These are phyloP conservation scores for Amitus sp. DNA, from an alignment of 2,888 invertebrate species.

Conservation along the genomic window DNA sequence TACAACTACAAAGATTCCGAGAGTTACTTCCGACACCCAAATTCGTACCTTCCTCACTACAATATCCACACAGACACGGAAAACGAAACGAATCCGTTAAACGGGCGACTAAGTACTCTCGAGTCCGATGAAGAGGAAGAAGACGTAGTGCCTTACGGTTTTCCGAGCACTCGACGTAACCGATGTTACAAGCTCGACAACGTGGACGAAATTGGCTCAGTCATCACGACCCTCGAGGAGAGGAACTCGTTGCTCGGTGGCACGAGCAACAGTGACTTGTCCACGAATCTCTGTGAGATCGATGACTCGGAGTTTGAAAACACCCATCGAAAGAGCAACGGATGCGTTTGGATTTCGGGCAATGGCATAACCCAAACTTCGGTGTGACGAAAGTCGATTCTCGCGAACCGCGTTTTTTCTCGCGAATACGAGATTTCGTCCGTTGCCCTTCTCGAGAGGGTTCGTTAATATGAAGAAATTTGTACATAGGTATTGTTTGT, in stretches of 20 bases:
- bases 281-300: conserved; percentile 90
- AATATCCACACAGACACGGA: conserved; percentile 76
- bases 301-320: conserved; percentile 86
- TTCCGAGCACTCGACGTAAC: conserved; percentile 65
- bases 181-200: conserved; percentile 62
- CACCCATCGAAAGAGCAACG: conserved; percentile 62
- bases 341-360: conserved; percentile 60
- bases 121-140: conserved; percentile 62
- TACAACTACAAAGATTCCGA: conserved; percentile 69
- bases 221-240: conserved; percentile 78
- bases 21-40: conserved; percentile 83
- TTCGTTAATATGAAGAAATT: conserved; percentile 53
- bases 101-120: conserved; percentile 60
- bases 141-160: conserved; percentile 68
- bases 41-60: conserved; percentile 82
- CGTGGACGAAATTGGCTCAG: conserved; percentile 75
- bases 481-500: conserved; percentile 53
- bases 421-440: conserved; percentile 7
- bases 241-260: conserved; percentile 80
- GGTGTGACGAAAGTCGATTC: conserved; percentile 59
- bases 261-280: conserved; percentile 85
- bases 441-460: conserved; percentile 34
- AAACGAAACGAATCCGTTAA: conserved; percentile 66
- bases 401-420: background rate
- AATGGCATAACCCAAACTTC: conserved; percentile 65